Base-by-base conservation (phyloP, 2,797 vertebrate species). In the Atherinosoma microstoma region DNA sequence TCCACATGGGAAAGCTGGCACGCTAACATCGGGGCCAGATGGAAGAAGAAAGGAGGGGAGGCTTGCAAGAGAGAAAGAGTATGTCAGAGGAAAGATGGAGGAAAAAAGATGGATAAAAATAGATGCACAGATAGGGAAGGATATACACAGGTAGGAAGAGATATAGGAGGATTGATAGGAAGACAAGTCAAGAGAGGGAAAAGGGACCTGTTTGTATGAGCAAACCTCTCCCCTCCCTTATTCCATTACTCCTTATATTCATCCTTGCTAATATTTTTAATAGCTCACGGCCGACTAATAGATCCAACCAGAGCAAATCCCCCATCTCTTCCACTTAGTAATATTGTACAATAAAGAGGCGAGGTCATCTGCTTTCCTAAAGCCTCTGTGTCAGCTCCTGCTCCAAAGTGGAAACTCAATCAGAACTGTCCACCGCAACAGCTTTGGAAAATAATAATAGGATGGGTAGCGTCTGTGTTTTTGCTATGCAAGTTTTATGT, bases 1-100 rank as follows among this genome's bases (percentile, higher is more conserved):
- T 92, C 85, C 80, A 87, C 91, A 88, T 84, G 87, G 85, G 78
- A 90, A 91, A 83, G 66, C 84, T 92, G 90, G 90, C 90, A 89
- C 27, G 32, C 40, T 20, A 40, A 20, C 34, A 29, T 70, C 36
- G 71, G 84, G 73, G 76, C 87, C 92, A 93, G 91, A 92, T 93
- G 91, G 90, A 91, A 87, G 84, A 84, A 90, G 81, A 90, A 88
- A 91, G 84, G 79, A 84, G 51, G 76, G 82, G 75, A 82, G 73
- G 79, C 54, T 70, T 47, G 78, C n/a, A 71, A 77, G 80, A 80
- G 83, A 76, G 79, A 66, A 82, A 82, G 84, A 89, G 78, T 70
- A 84, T 80, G 73, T 84, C 67, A 82, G 58, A 87, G 80, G 79
- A 80, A 84, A 85, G 80, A 85, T 27, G 36, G 85, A 84, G 78